A percentile compares a stretch with the other conserved stretches of the same genome.
Evolutionary conservation across 2,113 vertebrate species (phyloP).

Genomic region (Sisor rabdophorus): DNA sequence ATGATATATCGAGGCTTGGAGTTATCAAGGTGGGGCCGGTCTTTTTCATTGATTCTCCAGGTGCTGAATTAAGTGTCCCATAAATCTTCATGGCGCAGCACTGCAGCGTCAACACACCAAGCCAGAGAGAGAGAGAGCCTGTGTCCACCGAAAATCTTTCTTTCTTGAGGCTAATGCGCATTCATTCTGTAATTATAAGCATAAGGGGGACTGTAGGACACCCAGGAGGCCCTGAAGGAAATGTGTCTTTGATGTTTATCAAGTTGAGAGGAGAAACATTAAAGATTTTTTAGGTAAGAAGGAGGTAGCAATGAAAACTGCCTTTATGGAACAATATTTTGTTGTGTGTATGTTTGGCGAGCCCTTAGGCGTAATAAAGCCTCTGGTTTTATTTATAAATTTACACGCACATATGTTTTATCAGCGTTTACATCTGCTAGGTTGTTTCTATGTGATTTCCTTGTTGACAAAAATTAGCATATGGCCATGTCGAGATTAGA

Average conservation of each 20-base stretch:
- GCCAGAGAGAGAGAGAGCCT: conserved; percentile 29
- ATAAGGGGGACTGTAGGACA: conserved; percentile 36
- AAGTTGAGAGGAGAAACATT: conserved; percentile 30
- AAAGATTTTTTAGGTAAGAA: conserved; percentile 29
- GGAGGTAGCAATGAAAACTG: conserved; percentile 2
- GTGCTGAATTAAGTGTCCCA: conserved; percentile 60
- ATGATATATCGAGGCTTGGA: conserved; percentile 60
- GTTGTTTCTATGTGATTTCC: background rate
- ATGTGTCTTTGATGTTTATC: conserved; percentile 49
- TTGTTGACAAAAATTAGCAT: background rate
- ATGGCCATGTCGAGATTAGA: background rate
- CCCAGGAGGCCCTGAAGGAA: conserved; percentile 41
- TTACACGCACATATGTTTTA: no score
- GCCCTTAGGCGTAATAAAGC: conserved; percentile 12
- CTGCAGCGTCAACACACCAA: conserved; percentile 52
- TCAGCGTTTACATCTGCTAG: background rate
- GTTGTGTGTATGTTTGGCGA: background rate
- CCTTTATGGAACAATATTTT: conserved; percentile 4
- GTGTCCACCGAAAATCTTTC: conserved; percentile 20
- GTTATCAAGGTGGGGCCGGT: conserved; percentile 62
- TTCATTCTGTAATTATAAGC: conserved; percentile 58
- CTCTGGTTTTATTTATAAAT: no score
- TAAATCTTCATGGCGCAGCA: conserved; percentile 59
- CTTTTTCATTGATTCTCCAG: conserved; percentile 63
- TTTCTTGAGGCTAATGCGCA: conserved; percentile 46